Evolutionary conservation across 2,888 invertebrate species (phyloP).

Genomic region (Euzophera pinguis): DNA sequence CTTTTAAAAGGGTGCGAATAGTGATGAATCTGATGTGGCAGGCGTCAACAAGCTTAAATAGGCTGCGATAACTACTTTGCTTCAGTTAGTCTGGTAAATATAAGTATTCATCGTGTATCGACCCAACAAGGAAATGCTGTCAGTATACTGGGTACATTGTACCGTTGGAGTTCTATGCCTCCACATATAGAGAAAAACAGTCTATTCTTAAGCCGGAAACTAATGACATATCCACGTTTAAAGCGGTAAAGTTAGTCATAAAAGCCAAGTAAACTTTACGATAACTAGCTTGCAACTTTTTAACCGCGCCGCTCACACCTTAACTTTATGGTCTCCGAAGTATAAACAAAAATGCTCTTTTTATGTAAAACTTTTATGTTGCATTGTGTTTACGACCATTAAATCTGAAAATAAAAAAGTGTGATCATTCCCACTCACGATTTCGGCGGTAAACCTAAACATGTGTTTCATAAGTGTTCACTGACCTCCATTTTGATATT

Average conservation of each 20-base stretch:
- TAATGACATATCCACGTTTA: too few species aligned
- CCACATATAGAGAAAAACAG: too few species aligned
- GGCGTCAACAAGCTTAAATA: too few species aligned
- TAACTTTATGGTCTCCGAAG: conserved; percentile 3
- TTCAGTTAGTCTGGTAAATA: too few species aligned
- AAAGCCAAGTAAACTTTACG: neutral
- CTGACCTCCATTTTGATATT: neutral
- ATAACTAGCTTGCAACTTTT: conserved; percentile 6
- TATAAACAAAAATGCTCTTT: conserved; percentile 5
- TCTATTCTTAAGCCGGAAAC: too few species aligned
- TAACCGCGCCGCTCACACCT: neutral
- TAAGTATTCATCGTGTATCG: too few species aligned
- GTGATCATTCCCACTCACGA: conserved; percentile 8
- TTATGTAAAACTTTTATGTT: neutral
- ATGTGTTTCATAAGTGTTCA: conserved; percentile 1
- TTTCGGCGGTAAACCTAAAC: conserved; percentile 1
- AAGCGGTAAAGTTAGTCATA: neutral
- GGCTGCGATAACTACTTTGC: too few species aligned
- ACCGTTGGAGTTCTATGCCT: too few species aligned
- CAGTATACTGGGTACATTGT: too few species aligned
- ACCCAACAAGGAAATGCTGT: too few species aligned
- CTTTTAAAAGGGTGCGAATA: too few species aligned
- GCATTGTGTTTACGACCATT: conserved; percentile 3
- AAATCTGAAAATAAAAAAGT: neutral
- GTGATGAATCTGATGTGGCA: too few species aligned